Base-by-base conservation (phyloP, 1,140 invertebrate species). In the Trichoplusia ni region DNA sequence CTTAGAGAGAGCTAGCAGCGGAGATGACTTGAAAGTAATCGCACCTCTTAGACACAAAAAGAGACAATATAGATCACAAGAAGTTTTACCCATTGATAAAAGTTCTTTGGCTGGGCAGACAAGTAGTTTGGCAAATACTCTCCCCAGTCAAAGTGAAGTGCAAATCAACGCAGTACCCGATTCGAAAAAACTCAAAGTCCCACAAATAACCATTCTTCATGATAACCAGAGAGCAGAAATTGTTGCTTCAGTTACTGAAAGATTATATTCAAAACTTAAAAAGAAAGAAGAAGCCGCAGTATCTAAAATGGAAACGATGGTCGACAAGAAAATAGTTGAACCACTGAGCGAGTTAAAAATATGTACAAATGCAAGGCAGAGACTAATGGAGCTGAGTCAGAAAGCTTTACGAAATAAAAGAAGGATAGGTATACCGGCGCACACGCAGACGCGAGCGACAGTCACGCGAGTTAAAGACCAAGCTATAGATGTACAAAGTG, bases 231-330 rank as follows among this genome's bases (percentile, higher is more conserved):
- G 94, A 71, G 92, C 93, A 3, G 93, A 94, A 79, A 94, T 94
- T 37, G 93, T 95, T 9, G 93, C 94, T 7, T 93, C 93, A 0
- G 94, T 95, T 1, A 95, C 94, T 0, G 92, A 93, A 71, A 88
- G 94, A 63, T 79, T 94, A n/a, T 95, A 94, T 75, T 90, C 92
- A 0, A 92, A 92, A 64, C 86, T 92, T 21, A 94, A 93, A 75
- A 92, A 90, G 44, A 90, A 91, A 58, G 93, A 94, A 59, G 91
- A 91, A 23, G 82, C 73, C 13, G 86, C 85, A 9, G 82, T 86
- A 46, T 78, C 81, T n/a, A 89, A 91, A 81, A 44, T 81, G 19
- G 81, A 91, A 69, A 54, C 80, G 42, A 44, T 78, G 6, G 77
- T 85, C 16, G 86, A 92, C 53, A 87, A 75, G 61, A 91, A 87